These are phyloP conservation scores for Malurus elegans DNA, from an alignment of 2,113 vertebrate species.

Conservation along the genomic window DNA sequence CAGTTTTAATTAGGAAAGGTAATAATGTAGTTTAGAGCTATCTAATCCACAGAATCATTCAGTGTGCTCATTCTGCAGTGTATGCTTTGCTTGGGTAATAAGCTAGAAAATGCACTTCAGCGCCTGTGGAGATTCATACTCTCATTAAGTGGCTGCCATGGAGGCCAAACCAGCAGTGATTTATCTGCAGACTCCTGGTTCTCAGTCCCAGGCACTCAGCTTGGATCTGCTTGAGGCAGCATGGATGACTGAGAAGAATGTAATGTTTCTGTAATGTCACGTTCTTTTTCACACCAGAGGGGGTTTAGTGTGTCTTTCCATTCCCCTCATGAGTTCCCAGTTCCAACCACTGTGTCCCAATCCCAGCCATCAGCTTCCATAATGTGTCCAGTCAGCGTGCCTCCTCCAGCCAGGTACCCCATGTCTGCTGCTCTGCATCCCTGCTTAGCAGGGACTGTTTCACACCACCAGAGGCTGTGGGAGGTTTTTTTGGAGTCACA, in stretches of 20 bases:
- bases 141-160: background rate
- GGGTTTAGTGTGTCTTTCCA: background rate
- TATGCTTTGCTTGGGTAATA: slow-evolving; percentile 7
- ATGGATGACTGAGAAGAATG: background rate
- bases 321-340: background rate
- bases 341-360: background rate
- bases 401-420: background rate
- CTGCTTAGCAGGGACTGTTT: background rate
- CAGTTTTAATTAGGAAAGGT: slow-evolving; percentile 43
- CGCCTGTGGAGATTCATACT: background rate
- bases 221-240: background rate
- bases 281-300: background rate
- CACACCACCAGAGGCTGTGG: background rate
- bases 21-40: slow-evolving; percentile 19
- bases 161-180: slow-evolving; percentile 40
- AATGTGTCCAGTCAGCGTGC: fast-evolving
- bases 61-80: background rate
- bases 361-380: background rate
- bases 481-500: background rate
- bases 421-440: background rate
- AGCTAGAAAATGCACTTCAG: background rate
- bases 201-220: background rate
- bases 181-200: background rate
- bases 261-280: background rate
- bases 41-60: background rate